Evolutionary conservation across 2,113 vertebrate genomes (phyloP), one percentile per base, ranked within the genome.

Genomic region (Phocoena phocoena): DNA sequence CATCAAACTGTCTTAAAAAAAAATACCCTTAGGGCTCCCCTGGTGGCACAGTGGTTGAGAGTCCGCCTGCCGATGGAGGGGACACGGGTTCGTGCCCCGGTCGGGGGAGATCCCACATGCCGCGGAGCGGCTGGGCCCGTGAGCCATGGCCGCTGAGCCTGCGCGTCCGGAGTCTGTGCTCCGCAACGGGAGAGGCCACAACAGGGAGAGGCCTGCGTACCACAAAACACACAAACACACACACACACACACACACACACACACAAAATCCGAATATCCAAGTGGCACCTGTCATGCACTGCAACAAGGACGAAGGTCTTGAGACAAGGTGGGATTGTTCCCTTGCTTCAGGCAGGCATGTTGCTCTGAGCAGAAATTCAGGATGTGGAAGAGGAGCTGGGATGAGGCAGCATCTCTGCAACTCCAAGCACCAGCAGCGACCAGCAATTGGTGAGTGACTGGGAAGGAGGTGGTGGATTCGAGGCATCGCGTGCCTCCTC

Each of bases 401-500:
- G 47, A 15, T 0, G 14, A 68, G 41, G 53, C 47, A 31, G 36
- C 7, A 1, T 67, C 41, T 80, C 73, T 15, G 55, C 10, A 21
- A 55, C 81, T n/a, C 82, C 73, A 41, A 21, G 55, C 38, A 36
- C 26, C 41, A 25, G 60, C 38, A 26, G 84, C 70, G 3, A 6
- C 26, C 47, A 63, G 87, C 1, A 0, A 23, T 3, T 0, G 14
- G 20, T 3, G 17, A 63, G 5, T 6, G 11, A 58, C 1, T 0
- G 67, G 5, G 18, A 55, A n/a, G 47, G n/a, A 74, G 63, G 20
- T 1, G 1, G 20, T 10, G 28, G 36, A 2, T 20, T 31, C 0
- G 0, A 50, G 44, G 38, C 9, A 3, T 2, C 1, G 0, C 0
- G 0, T 31, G 58, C n/a, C 58, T 36, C 23, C 41, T 31, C 21